Base-by-base conservation (phyloP, 2,888 invertebrate species). In the Drosophila greeni region DNA sequence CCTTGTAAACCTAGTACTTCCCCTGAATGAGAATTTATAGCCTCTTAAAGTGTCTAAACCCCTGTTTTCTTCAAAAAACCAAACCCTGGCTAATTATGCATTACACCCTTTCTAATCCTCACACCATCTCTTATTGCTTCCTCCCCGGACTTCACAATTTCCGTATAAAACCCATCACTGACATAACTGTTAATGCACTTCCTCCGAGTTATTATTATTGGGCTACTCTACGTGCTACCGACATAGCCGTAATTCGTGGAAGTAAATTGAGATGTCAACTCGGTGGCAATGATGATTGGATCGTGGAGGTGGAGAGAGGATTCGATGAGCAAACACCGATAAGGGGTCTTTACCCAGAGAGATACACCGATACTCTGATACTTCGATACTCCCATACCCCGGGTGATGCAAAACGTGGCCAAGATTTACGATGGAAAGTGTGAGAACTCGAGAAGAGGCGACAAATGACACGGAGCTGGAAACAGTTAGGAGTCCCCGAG, bases 401-500 rank as follows among this genome's bases (percentile, higher is more conserved):
- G 29, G 65, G 73, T 79, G 85, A 84, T 83, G 81, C 81, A 81
- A 84, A 84, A 73, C 73, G 67, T 74, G 73, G 78, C 75, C 45
- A 45, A 80, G 81, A 82, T 82, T 84, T 82, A 84, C 81, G 79
- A 79, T 77, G 66, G 85, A 84, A 84, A 83, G 85, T 84, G 83
- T 81, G 83, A 83, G 83, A 83, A 84, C 77, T 61, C 70, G 83
- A 78, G 80, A 77, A 66, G 57, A 66, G 55, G 65, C 48, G 59
- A 56, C 54, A 62, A 58, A 69, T 62, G 72, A 74, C 59, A 72
- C 72, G 71, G 31, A 51, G 61, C 72, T 65, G 76, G 58, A 55
- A 66, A 84, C 85, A 76, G 85, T 83, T 84, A 84, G 74, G 66
- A 73, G 61, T 59, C 66, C 58, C 54, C 29, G 26, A 43, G 23